Base-by-base conservation (phyloP, 1,140 invertebrate genomes). In the Trichomalopsis sarcophagae region DNA sequence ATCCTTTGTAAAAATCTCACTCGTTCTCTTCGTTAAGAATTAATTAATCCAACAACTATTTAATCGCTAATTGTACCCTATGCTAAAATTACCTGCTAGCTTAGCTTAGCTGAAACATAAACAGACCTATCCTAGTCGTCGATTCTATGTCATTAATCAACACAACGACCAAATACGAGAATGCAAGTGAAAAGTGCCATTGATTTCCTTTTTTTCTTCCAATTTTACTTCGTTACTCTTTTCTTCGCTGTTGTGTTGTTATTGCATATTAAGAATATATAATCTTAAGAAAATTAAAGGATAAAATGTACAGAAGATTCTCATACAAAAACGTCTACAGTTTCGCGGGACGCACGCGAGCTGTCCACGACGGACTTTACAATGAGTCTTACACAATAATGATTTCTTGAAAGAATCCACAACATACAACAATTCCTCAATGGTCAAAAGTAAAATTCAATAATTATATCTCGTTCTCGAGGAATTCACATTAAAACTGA, bases 221-320 rank as follows among this genome's bases (percentile, higher is more conserved):
- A 75, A 14, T 66, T 76, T 85, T 68, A 81, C 84, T 81, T 82
- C 13, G 23, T 82, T 82, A 69, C 71, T 84, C 69, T 75, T 85
- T 82, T 85, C 40, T 68, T 84, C 78, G 77, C n/a, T 86, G 81
- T 81, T 84, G 71, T 84, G 50, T 89, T 80, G 68, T 89, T 87
- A 87, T 89, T 86, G 84, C 86, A 85, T 89, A 88, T 62, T 89
- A 89, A 90, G 87, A 81, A 47, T 85, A 75, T 21, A 82, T 75
- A 84, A 91, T 91, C 83, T 89, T 92, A 90, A 91, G 91, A 91
- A 91, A 92, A 90, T 91, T 90, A 92, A 90, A 85, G 79, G 87
- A 92, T 89, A 91, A 92, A 93, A 93, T 93, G 90, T 93, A 93
- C 92, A 93, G 89, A 92, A 91, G 89, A 91, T 90, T 87, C 84